A percentile compares a stretch with the other conserved stretches of the same genome.
Conservation (phyloP, 2,113 vertebrate species). For the Xiphophorus maculatus region DNA sequence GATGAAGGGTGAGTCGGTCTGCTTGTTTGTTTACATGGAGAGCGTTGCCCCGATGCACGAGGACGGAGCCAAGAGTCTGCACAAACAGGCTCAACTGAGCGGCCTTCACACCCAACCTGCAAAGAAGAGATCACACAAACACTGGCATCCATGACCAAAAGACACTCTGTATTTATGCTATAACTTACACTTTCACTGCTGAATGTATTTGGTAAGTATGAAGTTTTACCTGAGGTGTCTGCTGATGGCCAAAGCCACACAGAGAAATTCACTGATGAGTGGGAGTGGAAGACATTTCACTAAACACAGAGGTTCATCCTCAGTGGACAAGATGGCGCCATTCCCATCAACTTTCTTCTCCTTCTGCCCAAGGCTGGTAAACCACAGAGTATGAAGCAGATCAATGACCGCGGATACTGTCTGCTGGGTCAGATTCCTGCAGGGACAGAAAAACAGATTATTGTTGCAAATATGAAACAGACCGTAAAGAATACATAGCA, state of each 20-base stretch:
- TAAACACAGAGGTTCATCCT: conserved; percentile 37
- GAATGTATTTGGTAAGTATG: no score
- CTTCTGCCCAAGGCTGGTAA: conserved; percentile 85
- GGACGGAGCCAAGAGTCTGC: conserved; percentile 79
- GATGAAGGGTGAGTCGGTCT: conserved; percentile 72
- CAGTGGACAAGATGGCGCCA: conserved; percentile 3
- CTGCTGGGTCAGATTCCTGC: conserved; percentile 84
- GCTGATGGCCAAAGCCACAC: conserved; percentile 72
- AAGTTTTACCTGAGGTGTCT: conserved; percentile 82
- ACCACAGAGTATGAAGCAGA: conserved; percentile 87
- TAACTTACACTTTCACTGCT: no score
- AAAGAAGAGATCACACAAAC: conserved; percentile 34
- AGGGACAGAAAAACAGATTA: background rate
- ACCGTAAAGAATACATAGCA: background rate
- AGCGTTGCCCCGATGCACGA: conserved; percentile 79
- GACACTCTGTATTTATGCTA: background rate
- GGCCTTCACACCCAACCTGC: conserved; percentile 79
- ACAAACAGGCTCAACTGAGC: conserved; percentile 78
- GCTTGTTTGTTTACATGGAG: conserved; percentile 69
- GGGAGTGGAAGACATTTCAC: conserved; percentile 86
- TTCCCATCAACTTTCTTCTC: conserved; percentile 32
- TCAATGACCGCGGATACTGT: conserved; percentile 80
- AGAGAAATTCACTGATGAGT: conserved; percentile 87
- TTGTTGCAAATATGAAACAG: background rate
- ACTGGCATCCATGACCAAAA: conserved; percentile 12